Evolutionary conservation across 2,888 invertebrate genomes (phyloP), one percentile per base, ranked within the genome.

Genomic region (Drosophila koepferae): DNA sequence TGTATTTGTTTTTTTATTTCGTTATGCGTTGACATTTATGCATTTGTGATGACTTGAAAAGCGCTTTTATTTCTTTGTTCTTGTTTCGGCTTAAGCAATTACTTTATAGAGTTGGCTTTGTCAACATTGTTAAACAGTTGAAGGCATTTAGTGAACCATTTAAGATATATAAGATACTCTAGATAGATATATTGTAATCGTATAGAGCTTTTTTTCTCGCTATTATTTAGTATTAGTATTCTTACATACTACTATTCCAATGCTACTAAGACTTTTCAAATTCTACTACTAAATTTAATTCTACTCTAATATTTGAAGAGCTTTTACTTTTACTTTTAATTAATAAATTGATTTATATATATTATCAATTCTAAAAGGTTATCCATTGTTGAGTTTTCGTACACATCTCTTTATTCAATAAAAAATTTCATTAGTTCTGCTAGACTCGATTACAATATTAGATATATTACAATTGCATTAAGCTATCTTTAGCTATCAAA

Each of bases 11-110:
- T 70, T 48, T 28, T 16, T 67, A 14, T 58, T 70, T 63, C 72
- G 43, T 56, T 63, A 48, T 63, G 43, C 55, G 48, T 55, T 76
- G 89, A 88, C 86, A 80, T 80, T 89, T 83, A 86, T 89, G 87
- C 73, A 81, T 87, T 85, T 89, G 79, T 79, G 73, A 89, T 89
- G 66, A 72, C 63, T 73, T 63, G 43, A 67, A 79, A 62, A 62
- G 66, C 64, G 48, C 40, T 63, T 70, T 70, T 56, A 56, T 67
- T 14, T 40, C 54, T 60, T 38, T 31, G 48, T 46, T 64, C 59
- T 41, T 43, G 40, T 43, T 63, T 63, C 41, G 44, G 16, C 41
- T 58, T 63, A 59, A 64, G 18, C 49, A 51, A 40, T 66, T 63
- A 40, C 53, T 54, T 46, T 51, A 63, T 28, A 38, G 41, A 51